Percentiles rank a stretch among this genome's conserved stretches.
phyloP scores from a whole-genome alignment of 2,888 invertebrate species.

The Eilema depressum region DNA sequence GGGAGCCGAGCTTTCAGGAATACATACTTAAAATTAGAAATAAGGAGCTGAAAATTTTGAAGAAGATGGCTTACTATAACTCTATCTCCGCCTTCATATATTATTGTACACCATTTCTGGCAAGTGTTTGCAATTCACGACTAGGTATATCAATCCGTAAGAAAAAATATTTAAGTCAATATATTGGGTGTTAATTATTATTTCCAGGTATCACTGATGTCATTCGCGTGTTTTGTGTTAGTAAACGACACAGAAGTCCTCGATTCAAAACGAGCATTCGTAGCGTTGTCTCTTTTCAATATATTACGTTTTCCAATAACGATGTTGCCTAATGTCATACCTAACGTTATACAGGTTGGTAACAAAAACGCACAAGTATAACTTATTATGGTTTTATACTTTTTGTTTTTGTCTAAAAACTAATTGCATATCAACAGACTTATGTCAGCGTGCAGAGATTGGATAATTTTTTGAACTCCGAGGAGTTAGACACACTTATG shows the following conservation, averaged over 20 bases:
- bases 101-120: conserved; percentile 96
- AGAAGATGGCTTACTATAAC: conserved; percentile 92
- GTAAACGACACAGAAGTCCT: conserved; percentile 93
- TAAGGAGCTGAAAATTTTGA: conserved; percentile 93
- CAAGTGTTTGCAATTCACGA: conserved; percentile 74
- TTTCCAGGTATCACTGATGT: conserved; percentile 92
- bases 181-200: background rate
- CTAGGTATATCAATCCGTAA: background rate
- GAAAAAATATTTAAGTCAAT: background rate
- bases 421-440: conserved; percentile 85
- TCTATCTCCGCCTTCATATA: conserved; percentile 94
- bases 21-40: conserved; percentile 92
- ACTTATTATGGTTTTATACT: background rate
- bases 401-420: background rate
- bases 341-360: conserved; percentile 96
- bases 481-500: conserved; percentile 93
- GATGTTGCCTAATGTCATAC: conserved; percentile 98
- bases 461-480: conserved; percentile 96
- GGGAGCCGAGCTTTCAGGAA: conserved; percentile 94
- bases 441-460: conserved; percentile 96
- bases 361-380: background rate
- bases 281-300: conserved; percentile 98
- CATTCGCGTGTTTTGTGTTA: conserved; percentile 96
- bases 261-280: conserved; percentile 96
- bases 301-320: conserved; percentile 98